Conservation (phyloP, 1,140 invertebrate genomes). For the Periplaneta americana region DNA sequence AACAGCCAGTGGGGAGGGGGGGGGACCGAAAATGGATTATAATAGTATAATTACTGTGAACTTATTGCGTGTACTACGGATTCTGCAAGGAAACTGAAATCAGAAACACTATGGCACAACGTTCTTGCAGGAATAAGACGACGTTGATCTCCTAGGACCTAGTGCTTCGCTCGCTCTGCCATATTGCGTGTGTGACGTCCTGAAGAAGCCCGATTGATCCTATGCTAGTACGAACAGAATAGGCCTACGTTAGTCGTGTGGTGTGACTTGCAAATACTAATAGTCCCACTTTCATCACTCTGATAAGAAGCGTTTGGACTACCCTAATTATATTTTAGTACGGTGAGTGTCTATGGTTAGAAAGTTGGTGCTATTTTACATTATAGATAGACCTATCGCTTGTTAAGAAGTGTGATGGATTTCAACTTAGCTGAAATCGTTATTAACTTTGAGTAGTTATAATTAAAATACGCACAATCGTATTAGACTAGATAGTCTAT, state of each 20-base stretch:
- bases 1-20: background rate
- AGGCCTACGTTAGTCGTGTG: background rate
- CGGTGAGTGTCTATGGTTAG: background rate
- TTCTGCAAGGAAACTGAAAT: background rate
- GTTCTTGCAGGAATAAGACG: background rate
- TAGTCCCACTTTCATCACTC: background rate
- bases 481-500: too few species aligned
- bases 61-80: background rate
- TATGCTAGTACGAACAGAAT: background rate
- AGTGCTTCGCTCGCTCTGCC: background rate
- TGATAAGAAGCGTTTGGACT: background rate
- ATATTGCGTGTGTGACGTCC: background rate
- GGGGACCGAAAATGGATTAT: background rate
- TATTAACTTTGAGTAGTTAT: too few species aligned
- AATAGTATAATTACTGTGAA: background rate
- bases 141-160: background rate
- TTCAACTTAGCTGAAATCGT: too few species aligned
- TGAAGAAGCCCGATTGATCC: too few species aligned
- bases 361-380: too few species aligned
- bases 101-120: background rate
- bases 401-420: too few species aligned
- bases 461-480: too few species aligned
- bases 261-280: background rate
- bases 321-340: background rate
- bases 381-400: too few species aligned